Evolutionary conservation across 2,888 invertebrate genomes (phyloP), one percentile per base, ranked within the genome.

Genomic region (Liopterus haemorrhoidalis): DNA sequence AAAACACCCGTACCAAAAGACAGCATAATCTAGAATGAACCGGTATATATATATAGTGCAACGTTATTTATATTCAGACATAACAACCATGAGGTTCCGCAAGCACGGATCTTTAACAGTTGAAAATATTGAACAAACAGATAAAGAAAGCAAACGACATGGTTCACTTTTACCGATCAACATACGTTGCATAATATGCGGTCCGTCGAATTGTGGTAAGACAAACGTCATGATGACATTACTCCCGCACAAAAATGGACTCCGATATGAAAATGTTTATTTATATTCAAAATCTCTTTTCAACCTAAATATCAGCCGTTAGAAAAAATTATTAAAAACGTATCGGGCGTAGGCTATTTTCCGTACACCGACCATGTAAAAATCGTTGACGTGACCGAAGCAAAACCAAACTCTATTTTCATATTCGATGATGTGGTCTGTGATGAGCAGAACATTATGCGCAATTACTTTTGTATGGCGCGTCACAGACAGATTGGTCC

Each of bases 381-480:
- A 14, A 44, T 49, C n/a, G 20, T 32, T 3, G 21, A 21, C 3
- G 14, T 8, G 3, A 2, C 15, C 15, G 16, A 32, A 16, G 32
- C 14, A 48, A 49, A 40, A 51, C 51, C 12, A n/a, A n/a, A n/a
- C n/a, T n/a, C n/a, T n/a, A 37, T 58, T 4, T 49, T 59, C 30
- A 52, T 59, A 18, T 59, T 59, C 35, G 57, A 59, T 37, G 57
- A 59, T 46, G 52, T 59, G 11, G 48, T 52, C n/a, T 56, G 52
- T 16, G 55, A 32, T 32, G 18, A 32, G 15, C 32, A 54, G 20
- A 48, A 50, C 8, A 41, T 38, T 9, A 46, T 56, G 5, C 46
- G 48, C 38, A 42, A 38, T 3, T 54, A 46, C 30, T 58, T 55
- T 35, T 41, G 45, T 27, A 50, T 49, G 45, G 52, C 53, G 4